Conservation (phyloP, 2,888 invertebrate genomes). For the Metallyticus violacea region DNA sequence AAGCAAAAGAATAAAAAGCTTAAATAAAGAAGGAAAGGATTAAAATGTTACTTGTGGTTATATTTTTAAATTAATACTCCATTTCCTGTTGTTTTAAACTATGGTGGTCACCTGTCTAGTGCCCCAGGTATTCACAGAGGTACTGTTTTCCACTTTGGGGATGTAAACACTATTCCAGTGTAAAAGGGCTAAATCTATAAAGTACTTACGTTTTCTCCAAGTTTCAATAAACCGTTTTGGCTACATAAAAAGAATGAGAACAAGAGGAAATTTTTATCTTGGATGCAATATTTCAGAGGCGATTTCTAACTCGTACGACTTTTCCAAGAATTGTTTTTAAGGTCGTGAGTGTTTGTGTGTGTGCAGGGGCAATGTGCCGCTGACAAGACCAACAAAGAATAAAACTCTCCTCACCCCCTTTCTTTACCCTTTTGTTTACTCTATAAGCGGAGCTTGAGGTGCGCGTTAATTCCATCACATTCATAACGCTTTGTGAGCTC, state of each 20-base stretch:
- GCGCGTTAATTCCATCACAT: constrained; percentile 12
- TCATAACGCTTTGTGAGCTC: not conserved
- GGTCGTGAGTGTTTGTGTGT: too few species aligned
- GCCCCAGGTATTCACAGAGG: too few species aligned
- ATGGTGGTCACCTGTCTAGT: too few species aligned
- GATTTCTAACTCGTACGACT: not conserved
- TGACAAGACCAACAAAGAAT: not conserved
- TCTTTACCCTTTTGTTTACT: constrained; percentile 4
- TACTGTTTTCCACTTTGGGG: too few species aligned
- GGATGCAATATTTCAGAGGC: not conserved
- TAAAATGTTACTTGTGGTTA: too few species aligned
- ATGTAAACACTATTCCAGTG: too few species aligned
- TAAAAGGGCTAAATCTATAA: not conserved
- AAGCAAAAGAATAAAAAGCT: too few species aligned
- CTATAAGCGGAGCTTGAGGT: not conserved
- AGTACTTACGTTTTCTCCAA: not conserved
- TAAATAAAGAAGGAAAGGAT: too few species aligned
- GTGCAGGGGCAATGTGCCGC: not conserved
- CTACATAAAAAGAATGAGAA: not conserved
- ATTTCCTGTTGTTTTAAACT: too few species aligned
- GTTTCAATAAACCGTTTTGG: not conserved
- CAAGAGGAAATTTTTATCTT: not conserved
- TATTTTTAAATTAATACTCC: too few species aligned
- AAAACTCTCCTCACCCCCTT: not conserved
- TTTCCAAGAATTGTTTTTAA: not conserved